phyloP scores from a whole-genome alignment of 2,888 invertebrate genomes.

The Amiota mariae region DNA sequence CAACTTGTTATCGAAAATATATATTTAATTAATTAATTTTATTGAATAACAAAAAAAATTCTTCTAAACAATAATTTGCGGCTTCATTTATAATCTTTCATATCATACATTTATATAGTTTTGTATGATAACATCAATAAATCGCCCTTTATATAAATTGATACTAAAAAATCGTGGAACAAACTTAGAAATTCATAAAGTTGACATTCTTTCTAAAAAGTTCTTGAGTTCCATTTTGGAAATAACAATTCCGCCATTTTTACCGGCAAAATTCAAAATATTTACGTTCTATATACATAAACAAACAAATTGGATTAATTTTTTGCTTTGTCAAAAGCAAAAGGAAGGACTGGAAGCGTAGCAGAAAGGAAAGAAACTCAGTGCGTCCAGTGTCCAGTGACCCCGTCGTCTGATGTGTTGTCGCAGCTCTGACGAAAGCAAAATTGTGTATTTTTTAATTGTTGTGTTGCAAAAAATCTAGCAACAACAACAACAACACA shows the following conservation, averaged over 20 bases:
- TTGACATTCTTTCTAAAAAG: slow-evolving; percentile 42
- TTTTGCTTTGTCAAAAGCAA: neutral
- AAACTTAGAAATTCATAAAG: neutral
- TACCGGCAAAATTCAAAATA: slow-evolving; percentile 72
- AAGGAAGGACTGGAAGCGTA: slow-evolving; percentile 19
- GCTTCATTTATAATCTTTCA: too few relatives aligned
- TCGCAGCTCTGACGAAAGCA: slow-evolving; percentile 50
- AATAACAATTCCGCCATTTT: slow-evolving; percentile 71
- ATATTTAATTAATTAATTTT: too few relatives aligned
- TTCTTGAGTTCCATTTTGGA: slow-evolving; percentile 66
- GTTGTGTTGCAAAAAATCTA: slow-evolving; percentile 25
- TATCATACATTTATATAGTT: too few relatives aligned
- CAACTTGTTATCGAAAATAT: too few relatives aligned
- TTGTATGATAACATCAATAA: too few relatives aligned
- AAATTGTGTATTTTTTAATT: slow-evolving; percentile 17
- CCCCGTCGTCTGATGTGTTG: slow-evolving; percentile 48
- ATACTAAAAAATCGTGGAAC: too few relatives aligned
- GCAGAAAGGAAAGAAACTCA: slow-evolving; percentile 30
- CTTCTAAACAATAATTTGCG: too few relatives aligned
- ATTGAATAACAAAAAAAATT: too few relatives aligned
- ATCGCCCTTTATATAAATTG: too few relatives aligned
- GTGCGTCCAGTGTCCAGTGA: slow-evolving; percentile 50
- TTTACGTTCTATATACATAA: slow-evolving; percentile 60
- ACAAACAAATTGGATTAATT: slow-evolving; percentile 39
- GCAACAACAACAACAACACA: slow-evolving; percentile 26